These are phyloP conservation scores for Tarsius wallacei DNA, from an alignment of 2,797 vertebrate species.

Conservation along the genomic window DNA sequence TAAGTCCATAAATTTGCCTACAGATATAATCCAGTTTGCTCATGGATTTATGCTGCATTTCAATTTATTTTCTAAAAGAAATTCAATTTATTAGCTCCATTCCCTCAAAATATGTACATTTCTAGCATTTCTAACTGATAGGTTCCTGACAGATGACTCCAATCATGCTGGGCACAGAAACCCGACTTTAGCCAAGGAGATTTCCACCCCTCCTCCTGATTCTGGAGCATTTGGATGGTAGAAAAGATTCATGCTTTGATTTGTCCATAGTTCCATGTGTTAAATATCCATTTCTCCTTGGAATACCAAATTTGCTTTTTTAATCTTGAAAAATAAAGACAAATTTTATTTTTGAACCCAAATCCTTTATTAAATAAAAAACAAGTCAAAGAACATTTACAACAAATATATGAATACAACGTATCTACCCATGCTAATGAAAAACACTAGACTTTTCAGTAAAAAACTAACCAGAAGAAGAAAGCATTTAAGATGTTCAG, in stretches of 20 bases:
- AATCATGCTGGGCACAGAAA: slow-evolving; percentile 80
- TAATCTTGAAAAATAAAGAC: slow-evolving; percentile 65
- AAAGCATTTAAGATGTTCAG: no score
- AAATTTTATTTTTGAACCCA: slow-evolving; percentile 56
- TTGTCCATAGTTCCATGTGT: slow-evolving; percentile 58
- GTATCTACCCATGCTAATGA: no score
- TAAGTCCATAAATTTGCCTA: slow-evolving; percentile 79
- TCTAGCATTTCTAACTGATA: slow-evolving; percentile 77
- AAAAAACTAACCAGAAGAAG: no score
- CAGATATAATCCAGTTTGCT: slow-evolving; percentile 71
- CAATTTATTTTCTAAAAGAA: slow-evolving; percentile 83
- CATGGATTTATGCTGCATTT: slow-evolving; percentile 80
- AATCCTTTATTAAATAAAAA: slow-evolving; percentile 38
- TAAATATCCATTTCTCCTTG: slow-evolving; percentile 76
- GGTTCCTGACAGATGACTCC: slow-evolving; percentile 78
- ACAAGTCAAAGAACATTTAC: slow-evolving; percentile 47
- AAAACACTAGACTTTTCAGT: no score
- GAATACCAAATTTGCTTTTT: slow-evolving; percentile 64
- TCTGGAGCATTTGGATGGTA: slow-evolving; percentile 47
- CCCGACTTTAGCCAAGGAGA: slow-evolving; percentile 6
- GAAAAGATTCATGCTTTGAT: slow-evolving; percentile 72
- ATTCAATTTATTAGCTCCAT: slow-evolving; percentile 81
- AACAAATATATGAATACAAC: background rate
- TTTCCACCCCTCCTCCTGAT: background rate
- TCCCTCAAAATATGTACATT: slow-evolving; percentile 81